Evolutionary conservation across 2,797 vertebrate species (phyloP).

Genomic region (Sebastolobus alascanus): DNA sequence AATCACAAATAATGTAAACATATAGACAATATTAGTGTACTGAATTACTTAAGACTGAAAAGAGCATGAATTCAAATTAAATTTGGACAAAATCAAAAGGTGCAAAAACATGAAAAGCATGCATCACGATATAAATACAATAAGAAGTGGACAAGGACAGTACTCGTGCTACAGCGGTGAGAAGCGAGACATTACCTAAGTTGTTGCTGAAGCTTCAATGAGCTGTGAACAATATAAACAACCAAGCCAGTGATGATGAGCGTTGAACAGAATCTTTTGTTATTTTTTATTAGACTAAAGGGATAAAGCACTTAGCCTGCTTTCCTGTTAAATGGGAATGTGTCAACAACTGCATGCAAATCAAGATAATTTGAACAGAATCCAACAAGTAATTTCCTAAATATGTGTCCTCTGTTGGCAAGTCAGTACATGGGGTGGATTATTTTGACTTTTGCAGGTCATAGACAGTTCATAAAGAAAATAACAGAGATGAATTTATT

Average conservation of each 20-base stretch:
- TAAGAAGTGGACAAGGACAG: conserved; percentile 6
- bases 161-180: conserved; percentile 62
- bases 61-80: background rate
- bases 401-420: conserved; percentile 19
- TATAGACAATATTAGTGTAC: conserved; percentile 30
- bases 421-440: background rate
- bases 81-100: background rate
- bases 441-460: conserved; percentile 13
- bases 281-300: conserved; percentile 61
- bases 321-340: conserved; percentile 55
- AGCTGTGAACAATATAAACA: conserved; percentile 87
- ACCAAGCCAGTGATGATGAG: conserved; percentile 70
- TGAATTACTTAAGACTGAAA: conserved; percentile 4
- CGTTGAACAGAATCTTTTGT: conserved; percentile 54
- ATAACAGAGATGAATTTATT: background rate
- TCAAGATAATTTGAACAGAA: conserved; percentile 35
- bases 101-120: conserved; percentile 37
- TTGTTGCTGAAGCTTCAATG: conserved; percentile 88
- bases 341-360: conserved; percentile 66
- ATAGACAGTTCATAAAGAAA: background rate
- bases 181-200: conserved; percentile 86
- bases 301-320: conserved; percentile 46
- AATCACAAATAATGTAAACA: conserved; percentile 18
- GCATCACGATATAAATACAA: conserved; percentile 30
- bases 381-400: conserved; percentile 14